Conservation (phyloP, 1,140 invertebrate genomes). For the Asobara japonica region DNA sequence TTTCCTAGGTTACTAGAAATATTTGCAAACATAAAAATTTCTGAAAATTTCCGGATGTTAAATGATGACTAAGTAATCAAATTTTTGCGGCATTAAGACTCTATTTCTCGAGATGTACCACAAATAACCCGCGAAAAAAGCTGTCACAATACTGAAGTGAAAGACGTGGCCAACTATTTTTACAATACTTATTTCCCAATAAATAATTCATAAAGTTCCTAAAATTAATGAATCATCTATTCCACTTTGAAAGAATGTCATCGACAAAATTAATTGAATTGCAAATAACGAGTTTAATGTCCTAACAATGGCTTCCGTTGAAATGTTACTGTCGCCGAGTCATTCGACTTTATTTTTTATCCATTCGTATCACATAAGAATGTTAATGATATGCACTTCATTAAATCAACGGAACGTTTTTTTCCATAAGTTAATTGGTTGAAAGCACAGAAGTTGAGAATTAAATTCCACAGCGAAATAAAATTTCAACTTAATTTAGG, state of each 20-base stretch:
- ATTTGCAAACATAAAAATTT: too few species aligned
- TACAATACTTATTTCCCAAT: too few species aligned
- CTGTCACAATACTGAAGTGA: too few species aligned
- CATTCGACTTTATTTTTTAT: background rate
- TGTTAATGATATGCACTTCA: slow-evolving; percentile 1
- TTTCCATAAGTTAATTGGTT: background rate
- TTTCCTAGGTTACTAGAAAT: too few species aligned
- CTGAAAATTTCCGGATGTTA: too few species aligned
- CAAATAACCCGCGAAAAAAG: too few species aligned
- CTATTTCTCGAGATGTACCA: too few species aligned
- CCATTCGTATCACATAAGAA: background rate
- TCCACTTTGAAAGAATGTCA: background rate
- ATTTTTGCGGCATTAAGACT: too few species aligned
- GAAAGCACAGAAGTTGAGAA: background rate
- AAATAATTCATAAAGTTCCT: background rate
- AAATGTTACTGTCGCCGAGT: slow-evolving; percentile 12
- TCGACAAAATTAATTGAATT: slow-evolving; percentile 10
- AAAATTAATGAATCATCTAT: background rate
- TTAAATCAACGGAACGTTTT: background rate
- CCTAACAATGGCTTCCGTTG: slow-evolving; percentile 11
- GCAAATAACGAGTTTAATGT: slow-evolving; percentile 11
- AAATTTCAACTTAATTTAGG: too few species aligned
- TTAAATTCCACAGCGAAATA: background rate
- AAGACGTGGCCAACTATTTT: too few species aligned
- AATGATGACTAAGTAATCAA: too few species aligned